These are phyloP conservation scores for Tarsius wallacei DNA, from an alignment of 2,797 vertebrate genomes.

Conservation along the genomic window DNA sequence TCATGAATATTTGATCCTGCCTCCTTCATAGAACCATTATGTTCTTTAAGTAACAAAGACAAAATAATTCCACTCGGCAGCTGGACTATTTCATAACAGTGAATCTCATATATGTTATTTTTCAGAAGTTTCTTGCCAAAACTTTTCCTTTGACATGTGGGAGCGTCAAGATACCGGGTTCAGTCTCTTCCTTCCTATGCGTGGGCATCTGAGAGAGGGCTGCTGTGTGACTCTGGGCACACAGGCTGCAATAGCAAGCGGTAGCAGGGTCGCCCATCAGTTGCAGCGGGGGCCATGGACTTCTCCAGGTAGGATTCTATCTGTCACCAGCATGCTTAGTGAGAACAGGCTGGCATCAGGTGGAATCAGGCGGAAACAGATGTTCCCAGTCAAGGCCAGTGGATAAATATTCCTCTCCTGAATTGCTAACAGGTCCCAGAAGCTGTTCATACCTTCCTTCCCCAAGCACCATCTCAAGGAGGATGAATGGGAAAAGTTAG, in stretches of 20 bases:
- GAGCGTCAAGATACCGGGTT: background rate
- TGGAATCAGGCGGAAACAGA: background rate
- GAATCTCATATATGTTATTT: conserved; percentile 12
- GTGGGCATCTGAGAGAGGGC: background rate
- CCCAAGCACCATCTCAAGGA: background rate
- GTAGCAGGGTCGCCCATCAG: rapidly evolving
- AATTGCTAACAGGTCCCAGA: background rate
- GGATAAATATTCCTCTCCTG: rapidly evolving
- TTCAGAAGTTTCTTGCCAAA: conserved; percentile 54
- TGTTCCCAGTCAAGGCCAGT: background rate
- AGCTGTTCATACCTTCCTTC: rapidly evolving
- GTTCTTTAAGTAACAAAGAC: conserved; percentile 76
- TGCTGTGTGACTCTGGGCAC: background rate
- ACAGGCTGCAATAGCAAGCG: rapidly evolving
- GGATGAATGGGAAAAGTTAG: background rate
- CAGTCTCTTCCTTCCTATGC: background rate
- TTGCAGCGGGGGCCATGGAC: rapidly evolving
- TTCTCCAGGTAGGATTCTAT: background rate
- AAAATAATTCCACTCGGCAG: conserved; percentile 72
- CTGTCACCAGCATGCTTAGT: rapidly evolving
- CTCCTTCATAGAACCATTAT: conserved; percentile 5
- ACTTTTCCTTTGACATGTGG: conserved; percentile 22
- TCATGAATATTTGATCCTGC: conserved; percentile 72
- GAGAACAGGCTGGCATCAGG: background rate
- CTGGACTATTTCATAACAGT: conserved; percentile 64